Base-by-base conservation (phyloP, 2,888 invertebrate species). In the Dexiosoma caninum region DNA sequence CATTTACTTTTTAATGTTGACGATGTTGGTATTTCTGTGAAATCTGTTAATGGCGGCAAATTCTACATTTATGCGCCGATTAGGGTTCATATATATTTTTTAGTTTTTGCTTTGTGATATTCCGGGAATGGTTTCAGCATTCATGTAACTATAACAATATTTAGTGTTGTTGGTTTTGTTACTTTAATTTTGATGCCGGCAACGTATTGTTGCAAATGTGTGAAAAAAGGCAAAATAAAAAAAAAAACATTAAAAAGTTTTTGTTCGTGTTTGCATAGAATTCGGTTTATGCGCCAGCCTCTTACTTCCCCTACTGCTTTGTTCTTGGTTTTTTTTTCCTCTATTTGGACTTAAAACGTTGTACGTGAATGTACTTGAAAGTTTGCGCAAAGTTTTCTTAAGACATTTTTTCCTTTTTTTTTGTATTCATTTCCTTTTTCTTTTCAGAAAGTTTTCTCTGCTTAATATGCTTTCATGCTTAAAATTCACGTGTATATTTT, bases 351-450 rank as follows among this genome's bases (percentile, higher is more conserved):
- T 66, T 66, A 57, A 75, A 49, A 57, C 30, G 40, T 75, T 66
- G 66, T 66, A 66, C 74, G 74, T 74, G 69, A 66, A 78, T 60
- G 69, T 81, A 71, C 80, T 76, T 64, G 71, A 71, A 81, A 76
- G 67, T 81, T 81, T 81, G 23, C 40, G 53, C 14, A 79, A 70
- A 69, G 23, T 72, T 71, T 81, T 72, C 71, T 76, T 76, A 76
- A 72, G 62, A 76, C 9, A 40, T 57, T 70, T 23, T 44, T 32
- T 3, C 55, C 23, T 51, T 32, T 62, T 55, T n/a, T 27, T 78
- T 14, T 32, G 14, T 51, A 21, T 32, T 49, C 12, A 30, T 67
- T 72, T 76, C 21, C 21, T 37, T 59, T 59, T 49, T 69, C 7
- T 10, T 40, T 57, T n/a, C 37, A 60, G 10, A 46, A n/a, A 14